Conservation (phyloP, 2,888 invertebrate genomes). For the Diarsia rubi region DNA sequence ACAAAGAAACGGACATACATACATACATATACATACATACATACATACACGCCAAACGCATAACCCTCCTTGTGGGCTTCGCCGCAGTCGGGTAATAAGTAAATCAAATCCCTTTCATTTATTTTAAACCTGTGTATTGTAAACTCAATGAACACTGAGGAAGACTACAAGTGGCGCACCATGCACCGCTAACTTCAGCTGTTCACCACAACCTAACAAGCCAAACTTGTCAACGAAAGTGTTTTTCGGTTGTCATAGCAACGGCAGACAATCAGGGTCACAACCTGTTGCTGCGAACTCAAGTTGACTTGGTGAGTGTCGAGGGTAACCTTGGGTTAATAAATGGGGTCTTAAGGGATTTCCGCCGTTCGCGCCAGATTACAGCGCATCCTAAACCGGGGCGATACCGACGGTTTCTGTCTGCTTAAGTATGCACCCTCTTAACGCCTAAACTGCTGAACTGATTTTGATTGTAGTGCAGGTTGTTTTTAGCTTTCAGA, state of each 20-base stretch:
- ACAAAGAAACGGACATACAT: no score
- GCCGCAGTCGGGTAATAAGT: no score
- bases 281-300: constrained; percentile 52
- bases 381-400: neutral
- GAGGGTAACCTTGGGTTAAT: constrained; percentile 25
- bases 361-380: constrained; percentile 30
- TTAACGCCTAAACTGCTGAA: constrained; percentile 5
- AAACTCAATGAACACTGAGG: neutral
- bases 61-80: no score
- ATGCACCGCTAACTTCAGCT: no score
- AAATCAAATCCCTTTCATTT: no score
- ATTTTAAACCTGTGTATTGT: neutral
- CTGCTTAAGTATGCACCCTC: constrained; percentile 47
- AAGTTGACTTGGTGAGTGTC: constrained; percentile 27
- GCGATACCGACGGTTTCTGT: neutral
- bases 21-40: no score
- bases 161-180: neutral
- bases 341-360: constrained; percentile 43
- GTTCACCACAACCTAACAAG: neutral
- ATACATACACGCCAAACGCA: no score
- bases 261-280: constrained; percentile 37
- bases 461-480: neutral
- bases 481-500: neutral
- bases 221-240: constrained; percentile 10
- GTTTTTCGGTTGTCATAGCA: constrained; percentile 32